These are phyloP conservation scores for Parauchenoglanis ngamensis DNA, from an alignment of 2,797 vertebrate genomes.

Conservation along the genomic window DNA sequence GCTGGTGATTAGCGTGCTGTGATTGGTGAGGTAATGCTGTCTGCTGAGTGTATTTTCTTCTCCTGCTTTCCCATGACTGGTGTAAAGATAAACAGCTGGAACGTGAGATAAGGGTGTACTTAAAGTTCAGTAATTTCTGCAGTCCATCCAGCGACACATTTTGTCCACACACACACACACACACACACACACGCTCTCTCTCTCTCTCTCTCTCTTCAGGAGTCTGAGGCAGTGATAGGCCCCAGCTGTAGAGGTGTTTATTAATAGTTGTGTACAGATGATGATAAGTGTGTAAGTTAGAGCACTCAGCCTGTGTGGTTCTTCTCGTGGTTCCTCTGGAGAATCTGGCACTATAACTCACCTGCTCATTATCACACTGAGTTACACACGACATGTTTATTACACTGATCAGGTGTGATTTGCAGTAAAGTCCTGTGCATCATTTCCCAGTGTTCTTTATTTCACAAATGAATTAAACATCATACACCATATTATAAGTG, in stretches of 20 bases:
- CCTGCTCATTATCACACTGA: not conserved
- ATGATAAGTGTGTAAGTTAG: not conserved
- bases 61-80: not conserved
- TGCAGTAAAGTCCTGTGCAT: not conserved
- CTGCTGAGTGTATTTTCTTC: not conserved
- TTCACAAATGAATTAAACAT: not conserved
- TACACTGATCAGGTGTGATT: not conserved
- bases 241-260: constrained; percentile 17
- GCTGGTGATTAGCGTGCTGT: not conserved
- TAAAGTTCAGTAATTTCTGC: constrained; percentile 42
- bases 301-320: not conserved
- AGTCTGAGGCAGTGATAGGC: not conserved
- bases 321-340: not conserved
- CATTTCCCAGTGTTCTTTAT: not conserved
- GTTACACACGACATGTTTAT: not conserved
- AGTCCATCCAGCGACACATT: constrained; percentile 27
- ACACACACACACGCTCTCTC: constrained; percentile 7
- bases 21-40: not conserved
- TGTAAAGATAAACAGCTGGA: constrained; percentile 39
- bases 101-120: constrained; percentile 30
- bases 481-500: not conserved
- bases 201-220: not conserved
- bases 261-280: constrained; percentile 20
- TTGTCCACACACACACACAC: constrained; percentile 19
- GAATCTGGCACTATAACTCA: not conserved